A percentile compares a stretch with the other conserved stretches of the same genome.
phyloP scores from a whole-genome alignment of 1,140 invertebrate species.

The Hycleus phaleratus region DNA sequence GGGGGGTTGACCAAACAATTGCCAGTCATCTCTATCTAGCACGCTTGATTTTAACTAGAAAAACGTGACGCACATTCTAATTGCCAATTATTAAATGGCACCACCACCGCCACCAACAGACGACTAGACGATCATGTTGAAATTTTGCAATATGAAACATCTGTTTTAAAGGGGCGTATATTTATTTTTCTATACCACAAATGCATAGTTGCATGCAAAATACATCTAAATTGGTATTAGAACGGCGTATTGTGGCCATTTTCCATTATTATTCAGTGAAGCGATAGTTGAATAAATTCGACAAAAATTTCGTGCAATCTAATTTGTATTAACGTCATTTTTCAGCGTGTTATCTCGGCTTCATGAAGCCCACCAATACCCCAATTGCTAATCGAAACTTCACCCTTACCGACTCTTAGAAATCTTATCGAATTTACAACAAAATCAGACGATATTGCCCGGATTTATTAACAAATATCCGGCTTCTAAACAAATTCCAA shows the following conservation, averaged over 20 bases:
- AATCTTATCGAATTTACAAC: too few species aligned
- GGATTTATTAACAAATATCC: too few species aligned
- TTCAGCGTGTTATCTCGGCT: neutral
- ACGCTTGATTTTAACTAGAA: constrained; percentile 29
- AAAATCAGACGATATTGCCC: too few species aligned
- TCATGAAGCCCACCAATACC: too few species aligned
- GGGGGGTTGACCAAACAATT: neutral
- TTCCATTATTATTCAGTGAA: too few species aligned
- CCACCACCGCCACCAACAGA: too few species aligned
- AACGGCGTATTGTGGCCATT: too few species aligned
- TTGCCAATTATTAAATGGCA: constrained; percentile 33
- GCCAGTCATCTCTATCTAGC: neutral
- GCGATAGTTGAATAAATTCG: neutral
- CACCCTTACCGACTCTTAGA: too few species aligned
- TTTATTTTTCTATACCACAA: constrained; percentile 9
- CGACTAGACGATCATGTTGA: constrained; percentile 4
- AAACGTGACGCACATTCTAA: constrained; percentile 36
- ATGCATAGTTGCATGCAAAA: constrained; percentile 10
- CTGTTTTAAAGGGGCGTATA: constrained; percentile 10
- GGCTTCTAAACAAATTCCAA: too few species aligned
- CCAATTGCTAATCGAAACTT: too few species aligned
- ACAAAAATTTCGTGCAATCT: neutral
- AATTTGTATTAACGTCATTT: neutral
- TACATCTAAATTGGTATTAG: neutral
- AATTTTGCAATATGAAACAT: constrained; percentile 18